A percentile compares a stretch with the other conserved stretches of the same genome.
Conservation (phyloP, 2,888 invertebrate genomes). For the Drosophila niveifrons region DNA sequence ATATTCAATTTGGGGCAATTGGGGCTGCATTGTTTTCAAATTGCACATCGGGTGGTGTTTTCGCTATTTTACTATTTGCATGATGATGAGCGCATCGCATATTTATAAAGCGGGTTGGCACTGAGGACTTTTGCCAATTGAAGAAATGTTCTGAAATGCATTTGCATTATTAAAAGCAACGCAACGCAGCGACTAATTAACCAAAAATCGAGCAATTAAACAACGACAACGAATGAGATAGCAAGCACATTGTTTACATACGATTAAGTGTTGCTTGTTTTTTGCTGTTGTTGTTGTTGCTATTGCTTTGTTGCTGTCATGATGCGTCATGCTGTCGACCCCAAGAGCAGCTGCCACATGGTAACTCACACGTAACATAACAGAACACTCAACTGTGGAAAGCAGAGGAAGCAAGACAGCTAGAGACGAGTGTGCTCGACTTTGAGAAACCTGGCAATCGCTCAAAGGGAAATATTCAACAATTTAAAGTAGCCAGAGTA, state of each 20-base stretch:
- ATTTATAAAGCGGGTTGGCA: slow-evolving; percentile 44
- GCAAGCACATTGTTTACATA: slow-evolving; percentile 47
- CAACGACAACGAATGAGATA: slow-evolving; percentile 28
- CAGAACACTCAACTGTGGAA: slow-evolving; percentile 14
- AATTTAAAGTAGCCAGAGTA: too few relatives aligned
- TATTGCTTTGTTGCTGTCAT: slow-evolving; percentile 1
- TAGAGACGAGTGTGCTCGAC: slow-evolving; percentile 23
- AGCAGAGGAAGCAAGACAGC: slow-evolving; percentile 11
- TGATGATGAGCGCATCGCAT: slow-evolving; percentile 61
- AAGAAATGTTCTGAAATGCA: slow-evolving; percentile 37
- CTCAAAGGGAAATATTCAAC: slow-evolving; percentile 29
- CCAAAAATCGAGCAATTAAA: slow-evolving; percentile 53
- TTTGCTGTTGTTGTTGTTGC: slow-evolving; percentile 9
- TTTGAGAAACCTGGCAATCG: background rate
- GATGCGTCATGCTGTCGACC: slow-evolving; percentile 59
- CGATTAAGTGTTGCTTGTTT: slow-evolving; percentile 31
- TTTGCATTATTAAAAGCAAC: slow-evolving; percentile 38
- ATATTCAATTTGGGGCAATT: slow-evolving; percentile 21
- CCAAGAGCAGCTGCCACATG: slow-evolving; percentile 64
- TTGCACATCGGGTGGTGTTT: slow-evolving; percentile 26
- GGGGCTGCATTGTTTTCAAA: slow-evolving; percentile 36
- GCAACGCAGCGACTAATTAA: slow-evolving; percentile 63
- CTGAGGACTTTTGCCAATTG: slow-evolving; percentile 45
- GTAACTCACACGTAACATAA: slow-evolving; percentile 20
- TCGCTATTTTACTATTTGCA: slow-evolving; percentile 17